Conservation (phyloP, 2,797 vertebrate genomes). For the Galago senegalensis region DNA sequence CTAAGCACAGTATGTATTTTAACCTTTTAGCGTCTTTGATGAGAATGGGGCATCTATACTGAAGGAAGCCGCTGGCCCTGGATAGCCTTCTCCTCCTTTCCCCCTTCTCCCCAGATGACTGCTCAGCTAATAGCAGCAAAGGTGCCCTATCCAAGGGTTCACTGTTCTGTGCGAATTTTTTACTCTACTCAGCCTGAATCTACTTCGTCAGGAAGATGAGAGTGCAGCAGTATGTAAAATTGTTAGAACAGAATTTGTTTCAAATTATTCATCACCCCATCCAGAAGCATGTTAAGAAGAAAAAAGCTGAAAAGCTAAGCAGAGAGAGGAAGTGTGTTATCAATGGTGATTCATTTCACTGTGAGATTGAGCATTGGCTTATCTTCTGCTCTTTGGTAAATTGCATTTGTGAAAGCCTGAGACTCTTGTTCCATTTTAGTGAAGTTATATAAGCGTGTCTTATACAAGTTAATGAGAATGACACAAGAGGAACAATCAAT, state of each 20-base stretch:
- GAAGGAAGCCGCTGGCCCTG: fast-evolving
- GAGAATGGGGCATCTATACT: neutral
- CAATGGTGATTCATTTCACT: neutral
- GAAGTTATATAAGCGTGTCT: constrained; percentile 31
- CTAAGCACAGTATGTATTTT: neutral
- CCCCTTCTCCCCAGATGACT: neutral
- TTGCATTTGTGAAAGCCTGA: constrained; percentile 18
- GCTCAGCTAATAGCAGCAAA: neutral
- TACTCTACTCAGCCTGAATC: neutral
- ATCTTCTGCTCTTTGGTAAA: constrained; percentile 22
- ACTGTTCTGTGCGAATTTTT: neutral
- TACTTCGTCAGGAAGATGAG: neutral
- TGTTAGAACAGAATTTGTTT: neutral
- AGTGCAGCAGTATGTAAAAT: neutral
- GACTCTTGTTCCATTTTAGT: neutral
- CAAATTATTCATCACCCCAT: neutral
- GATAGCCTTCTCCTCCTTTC: neutral
- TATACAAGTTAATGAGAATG: constrained; percentile 57
- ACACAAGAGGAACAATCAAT: constrained; percentile 2
- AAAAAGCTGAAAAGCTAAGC: neutral
- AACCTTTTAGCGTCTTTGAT: neutral
- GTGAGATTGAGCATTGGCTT: neutral
- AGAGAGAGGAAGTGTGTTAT: neutral
- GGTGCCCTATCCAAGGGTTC: fast-evolving
- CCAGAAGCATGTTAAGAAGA: neutral